A percentile compares a stretch with the other conserved stretches of the same genome.
These are phyloP conservation scores for Fabriciana adippe DNA, from an alignment of 2,888 invertebrate genomes.

Conservation along the genomic window DNA sequence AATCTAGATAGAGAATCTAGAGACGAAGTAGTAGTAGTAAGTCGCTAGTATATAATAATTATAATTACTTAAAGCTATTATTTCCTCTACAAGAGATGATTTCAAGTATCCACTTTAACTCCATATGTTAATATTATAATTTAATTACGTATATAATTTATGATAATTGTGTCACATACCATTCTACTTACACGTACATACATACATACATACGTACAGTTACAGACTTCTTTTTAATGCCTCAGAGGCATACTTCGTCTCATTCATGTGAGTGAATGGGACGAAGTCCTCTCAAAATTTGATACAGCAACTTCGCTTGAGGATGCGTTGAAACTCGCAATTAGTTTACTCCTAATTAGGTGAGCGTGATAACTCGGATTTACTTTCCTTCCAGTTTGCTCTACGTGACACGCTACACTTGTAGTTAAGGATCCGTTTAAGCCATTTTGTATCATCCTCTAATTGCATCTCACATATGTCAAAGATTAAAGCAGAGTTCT, in stretches of 20 bases:
- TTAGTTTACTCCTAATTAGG: constrained; percentile 42
- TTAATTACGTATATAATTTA: no score
- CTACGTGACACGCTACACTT: constrained; percentile 29
- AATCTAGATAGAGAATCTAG: no score
- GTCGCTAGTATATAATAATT: no score
- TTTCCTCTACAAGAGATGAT: no score
- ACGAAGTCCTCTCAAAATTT: background rate
- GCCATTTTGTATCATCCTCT: constrained; percentile 1
- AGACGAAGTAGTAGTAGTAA: no score
- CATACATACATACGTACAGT: background rate
- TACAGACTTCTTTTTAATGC: no score
- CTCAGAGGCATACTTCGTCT: no score
- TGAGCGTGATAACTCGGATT: constrained; percentile 32
- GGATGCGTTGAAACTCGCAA: constrained; percentile 39
- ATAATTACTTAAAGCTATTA: no score
- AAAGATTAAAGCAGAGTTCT: background rate
- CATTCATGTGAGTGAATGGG: no score
- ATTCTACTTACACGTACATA: background rate
- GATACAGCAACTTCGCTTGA: constrained; percentile 32
- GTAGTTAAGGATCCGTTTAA: constrained; percentile 11
- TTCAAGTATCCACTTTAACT: no score
- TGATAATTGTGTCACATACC: no score
- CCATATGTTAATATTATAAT: no score
- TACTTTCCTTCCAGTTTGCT: constrained; percentile 24
- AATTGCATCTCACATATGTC: background rate